Conservation (phyloP, 2,797 vertebrate species). For the Myoxocephalus aenaeus region DNA sequence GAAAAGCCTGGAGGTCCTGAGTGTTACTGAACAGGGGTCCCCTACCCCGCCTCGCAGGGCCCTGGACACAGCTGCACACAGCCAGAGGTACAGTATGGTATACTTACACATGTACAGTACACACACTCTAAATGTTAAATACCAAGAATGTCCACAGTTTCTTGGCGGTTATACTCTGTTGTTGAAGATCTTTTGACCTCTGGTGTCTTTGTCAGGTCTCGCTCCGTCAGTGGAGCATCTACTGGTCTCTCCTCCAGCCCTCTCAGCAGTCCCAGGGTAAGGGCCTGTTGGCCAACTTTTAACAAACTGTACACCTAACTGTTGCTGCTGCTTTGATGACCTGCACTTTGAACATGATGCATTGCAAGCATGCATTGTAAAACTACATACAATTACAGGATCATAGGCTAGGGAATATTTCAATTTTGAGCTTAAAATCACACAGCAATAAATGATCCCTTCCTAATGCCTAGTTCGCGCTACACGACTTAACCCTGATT, state of each 20-base stretch:
- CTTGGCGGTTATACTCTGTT: not conserved
- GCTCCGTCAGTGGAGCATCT: conserved; percentile 93
- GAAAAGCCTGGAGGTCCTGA: conserved; percentile 94
- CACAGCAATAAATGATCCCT: not conserved
- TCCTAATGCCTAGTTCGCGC: not conserved
- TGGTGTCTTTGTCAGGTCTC: conserved; percentile 82
- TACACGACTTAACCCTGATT: too few relatives aligned
- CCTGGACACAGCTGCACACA: conserved; percentile 86
- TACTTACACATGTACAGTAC: conserved; percentile 4
- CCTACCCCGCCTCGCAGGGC: conserved; percentile 92
- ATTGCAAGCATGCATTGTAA: conserved; percentile 1
- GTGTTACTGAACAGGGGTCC: conserved; percentile 92
- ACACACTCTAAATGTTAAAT: not conserved
- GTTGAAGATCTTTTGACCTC: not conserved
- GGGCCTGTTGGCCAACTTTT: conserved; percentile 60
- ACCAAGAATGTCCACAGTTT: not conserved
- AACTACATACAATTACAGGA: not conserved
- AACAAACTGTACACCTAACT: conserved; percentile 2
- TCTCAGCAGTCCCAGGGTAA: conserved; percentile 95
- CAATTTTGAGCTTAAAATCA: too few relatives aligned
- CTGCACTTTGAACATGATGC: conserved; percentile 7
- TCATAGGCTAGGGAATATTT: too few relatives aligned
- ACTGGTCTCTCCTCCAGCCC: conserved; percentile 94
- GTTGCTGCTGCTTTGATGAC: conserved; percentile 2
- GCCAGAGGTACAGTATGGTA: conserved; percentile 77